phyloP scores from a whole-genome alignment of 2,797 vertebrate genomes.

The Anableps anableps region DNA sequence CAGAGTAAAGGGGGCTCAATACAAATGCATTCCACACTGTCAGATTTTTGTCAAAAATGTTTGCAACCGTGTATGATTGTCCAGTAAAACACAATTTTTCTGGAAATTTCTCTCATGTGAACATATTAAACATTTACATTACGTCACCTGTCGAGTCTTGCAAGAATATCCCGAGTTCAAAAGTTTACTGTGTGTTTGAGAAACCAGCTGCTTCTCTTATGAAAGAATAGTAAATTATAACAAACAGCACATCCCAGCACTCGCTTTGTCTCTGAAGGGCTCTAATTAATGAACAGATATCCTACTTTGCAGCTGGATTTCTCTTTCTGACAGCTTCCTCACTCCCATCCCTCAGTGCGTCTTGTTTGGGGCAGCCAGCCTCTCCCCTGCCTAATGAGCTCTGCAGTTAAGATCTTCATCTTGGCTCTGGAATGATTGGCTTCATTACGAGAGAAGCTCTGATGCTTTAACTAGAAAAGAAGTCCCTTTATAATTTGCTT shows the following conservation, averaged over 20 bases:
- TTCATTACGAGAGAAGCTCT: constrained; percentile 60
- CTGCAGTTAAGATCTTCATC: constrained; percentile 66
- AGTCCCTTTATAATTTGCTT: background rate
- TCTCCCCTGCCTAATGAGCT: constrained; percentile 68
- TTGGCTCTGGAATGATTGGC: constrained; percentile 57
- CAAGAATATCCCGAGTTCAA: constrained; percentile 18
- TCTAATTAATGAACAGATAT: constrained; percentile 65
- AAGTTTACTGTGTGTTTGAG: constrained; percentile 41
- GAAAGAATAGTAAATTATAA: constrained; percentile 8
- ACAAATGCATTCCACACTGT: background rate
- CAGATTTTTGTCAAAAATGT: background rate
- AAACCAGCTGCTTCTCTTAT: background rate
- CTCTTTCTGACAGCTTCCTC: constrained; percentile 38
- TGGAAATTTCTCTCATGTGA: no score
- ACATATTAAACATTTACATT: background rate
- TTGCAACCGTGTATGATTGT: background rate
- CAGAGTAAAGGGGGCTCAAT: no score
- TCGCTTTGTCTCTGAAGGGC: constrained; percentile 49
- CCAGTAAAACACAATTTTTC: background rate
- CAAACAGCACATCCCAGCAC: background rate
- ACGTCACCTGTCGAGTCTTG: background rate
- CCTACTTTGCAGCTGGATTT: constrained; percentile 43
- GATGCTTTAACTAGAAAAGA: constrained; percentile 13
- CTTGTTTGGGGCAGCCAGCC: constrained; percentile 49
- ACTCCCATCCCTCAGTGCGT: constrained; percentile 48